Conservation (phyloP, 2,797 vertebrate species). For the Rachycentron canadum region DNA sequence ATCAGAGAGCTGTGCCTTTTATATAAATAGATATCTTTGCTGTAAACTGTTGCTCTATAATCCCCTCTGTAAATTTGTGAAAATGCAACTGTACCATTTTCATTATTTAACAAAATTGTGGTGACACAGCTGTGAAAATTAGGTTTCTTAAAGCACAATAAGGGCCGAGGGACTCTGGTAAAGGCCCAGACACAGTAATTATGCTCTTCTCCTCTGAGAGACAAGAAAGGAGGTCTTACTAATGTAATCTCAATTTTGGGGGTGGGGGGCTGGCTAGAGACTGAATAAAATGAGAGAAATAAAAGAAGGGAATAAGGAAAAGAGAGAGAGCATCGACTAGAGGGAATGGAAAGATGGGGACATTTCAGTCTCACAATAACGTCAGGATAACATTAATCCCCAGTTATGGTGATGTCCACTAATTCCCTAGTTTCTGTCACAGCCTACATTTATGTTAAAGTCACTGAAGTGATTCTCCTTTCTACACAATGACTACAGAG, state of each 20-base stretch:
- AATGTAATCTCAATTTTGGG: slow-evolving; percentile 70
- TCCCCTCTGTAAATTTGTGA: slow-evolving; percentile 25
- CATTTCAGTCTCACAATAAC: slow-evolving; percentile 61
- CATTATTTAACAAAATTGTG: slow-evolving; percentile 50
- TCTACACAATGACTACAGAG: slow-evolving; percentile 49
- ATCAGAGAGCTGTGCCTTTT: neutral
- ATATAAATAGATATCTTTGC: slow-evolving; percentile 5
- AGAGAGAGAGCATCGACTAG: slow-evolving; percentile 34
- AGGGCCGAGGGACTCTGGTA: slow-evolving; percentile 48
- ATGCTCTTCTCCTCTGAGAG: slow-evolving; percentile 62
- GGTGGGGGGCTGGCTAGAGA: slow-evolving; percentile 35
- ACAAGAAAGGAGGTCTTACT: slow-evolving; percentile 67
- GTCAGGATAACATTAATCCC: slow-evolving; percentile 62
- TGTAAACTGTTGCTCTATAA: slow-evolving; percentile 22
- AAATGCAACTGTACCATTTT: slow-evolving; percentile 43
- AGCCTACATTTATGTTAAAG: slow-evolving; percentile 63
- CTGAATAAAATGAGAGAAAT: slow-evolving; percentile 48
- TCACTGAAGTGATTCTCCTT: slow-evolving; percentile 50
- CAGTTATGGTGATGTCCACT: slow-evolving; percentile 55
- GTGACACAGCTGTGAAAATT: slow-evolving; percentile 52
- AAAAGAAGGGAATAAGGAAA: slow-evolving; percentile 28
- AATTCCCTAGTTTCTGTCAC: slow-evolving; percentile 55
- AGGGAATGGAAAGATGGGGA: slow-evolving; percentile 47
- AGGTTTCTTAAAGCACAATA: slow-evolving; percentile 63
- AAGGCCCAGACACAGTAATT: slow-evolving; percentile 70